A percentile compares a stretch with the other conserved stretches of the same genome.
phyloP scores from a whole-genome alignment of 2,888 invertebrate genomes.

The Temnothorax rugatulus region DNA sequence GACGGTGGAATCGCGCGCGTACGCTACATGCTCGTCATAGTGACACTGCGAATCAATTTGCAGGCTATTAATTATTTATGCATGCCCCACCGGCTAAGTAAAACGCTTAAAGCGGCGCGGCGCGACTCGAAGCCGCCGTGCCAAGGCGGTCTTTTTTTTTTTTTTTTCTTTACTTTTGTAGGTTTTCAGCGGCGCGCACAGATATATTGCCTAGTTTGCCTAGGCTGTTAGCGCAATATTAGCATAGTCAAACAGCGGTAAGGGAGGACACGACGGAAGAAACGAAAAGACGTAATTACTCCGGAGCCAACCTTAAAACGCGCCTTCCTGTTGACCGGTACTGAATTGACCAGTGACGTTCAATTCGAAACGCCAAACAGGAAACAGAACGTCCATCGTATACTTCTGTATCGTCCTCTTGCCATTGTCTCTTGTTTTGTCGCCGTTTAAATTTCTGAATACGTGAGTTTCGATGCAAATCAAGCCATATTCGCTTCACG shows the following conservation, averaged over 20 bases:
- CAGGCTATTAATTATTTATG: slow-evolving; percentile 59
- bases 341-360: not conserved
- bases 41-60: slow-evolving; percentile 56
- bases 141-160: not conserved
- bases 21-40: slow-evolving; percentile 20
- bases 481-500: not conserved
- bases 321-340: slow-evolving; percentile 17
- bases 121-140: slow-evolving; percentile 10
- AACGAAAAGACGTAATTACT: slow-evolving; percentile 39
- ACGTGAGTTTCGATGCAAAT: not conserved
- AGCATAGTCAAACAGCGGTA: slow-evolving; percentile 68
- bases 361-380: slow-evolving; percentile 12
- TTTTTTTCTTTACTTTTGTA: slow-evolving; percentile 30
- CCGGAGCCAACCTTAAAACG: slow-evolving; percentile 39
- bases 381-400: not conserved
- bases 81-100: slow-evolving; percentile 29
- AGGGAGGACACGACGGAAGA: slow-evolving; percentile 24
- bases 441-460: not conserved
- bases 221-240: slow-evolving; percentile 65
- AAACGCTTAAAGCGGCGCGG: slow-evolving; percentile 14
- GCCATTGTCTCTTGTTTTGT: not conserved
- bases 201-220: slow-evolving; percentile 57
- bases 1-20: not conserved
- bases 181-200: slow-evolving; percentile 24
- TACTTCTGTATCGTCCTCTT: not conserved